Percentiles rank a stretch among this genome's conserved stretches.
phyloP scores from a whole-genome alignment of 1,140 invertebrate genomes.

The Diabrotica undecimpunctata region DNA sequence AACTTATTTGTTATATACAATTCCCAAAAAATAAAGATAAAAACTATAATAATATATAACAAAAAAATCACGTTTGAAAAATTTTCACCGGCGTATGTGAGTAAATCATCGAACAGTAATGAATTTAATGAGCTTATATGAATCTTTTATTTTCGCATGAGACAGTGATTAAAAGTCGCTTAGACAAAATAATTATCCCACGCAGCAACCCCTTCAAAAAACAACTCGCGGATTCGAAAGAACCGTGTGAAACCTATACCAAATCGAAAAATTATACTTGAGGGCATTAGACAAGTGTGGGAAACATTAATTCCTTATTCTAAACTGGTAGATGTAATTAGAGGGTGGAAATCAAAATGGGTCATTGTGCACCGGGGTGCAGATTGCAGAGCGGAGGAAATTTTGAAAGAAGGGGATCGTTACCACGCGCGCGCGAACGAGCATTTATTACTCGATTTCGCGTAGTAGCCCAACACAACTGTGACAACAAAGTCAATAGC shows the following conservation, averaged over 20 bases:
- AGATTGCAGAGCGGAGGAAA: constrained; percentile 32
- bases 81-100: too few species aligned
- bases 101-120: too few species aligned
- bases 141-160: too few species aligned
- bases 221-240: background rate
- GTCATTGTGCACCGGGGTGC: constrained; percentile 21
- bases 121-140: too few species aligned
- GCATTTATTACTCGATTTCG: constrained; percentile 2
- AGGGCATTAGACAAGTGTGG: constrained; percentile 28
- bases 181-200: background rate
- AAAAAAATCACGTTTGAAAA: too few species aligned
- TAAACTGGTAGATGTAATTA: constrained; percentile 37
- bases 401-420: constrained; percentile 23
- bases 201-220: background rate
- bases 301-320: constrained; percentile 32
- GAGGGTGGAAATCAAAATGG: constrained; percentile 31
- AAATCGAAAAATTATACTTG: constrained; percentile 15
- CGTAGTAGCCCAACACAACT: constrained; percentile 9
- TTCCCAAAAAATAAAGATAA: too few species aligned
- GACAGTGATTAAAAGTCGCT: too few species aligned
- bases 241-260: constrained; percentile 16
- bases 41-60: too few species aligned
- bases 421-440: constrained; percentile 5
- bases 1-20: too few species aligned
- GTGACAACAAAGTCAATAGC: too few species aligned